Percentiles rank a stretch among this genome's conserved stretches.
Conservation (phyloP, 2,113 vertebrate genomes). For the Rhagologus leucostigma region DNA sequence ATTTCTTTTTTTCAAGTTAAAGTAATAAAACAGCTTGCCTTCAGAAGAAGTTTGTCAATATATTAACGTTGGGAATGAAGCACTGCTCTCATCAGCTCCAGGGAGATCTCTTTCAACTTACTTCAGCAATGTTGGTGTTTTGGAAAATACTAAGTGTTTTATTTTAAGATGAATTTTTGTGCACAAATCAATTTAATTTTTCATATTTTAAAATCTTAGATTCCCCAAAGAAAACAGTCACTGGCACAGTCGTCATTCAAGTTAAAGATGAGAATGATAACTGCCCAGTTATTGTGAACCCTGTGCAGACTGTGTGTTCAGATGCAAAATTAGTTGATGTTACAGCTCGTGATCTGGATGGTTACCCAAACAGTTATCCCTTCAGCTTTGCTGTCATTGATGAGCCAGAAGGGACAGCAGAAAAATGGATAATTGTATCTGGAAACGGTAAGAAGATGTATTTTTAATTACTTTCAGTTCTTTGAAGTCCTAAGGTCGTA, state of each 20-base stretch:
- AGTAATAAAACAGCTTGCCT: not conserved
- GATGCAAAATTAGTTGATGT: conserved; percentile 66
- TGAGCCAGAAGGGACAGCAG: conserved; percentile 42
- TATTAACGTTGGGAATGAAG: not conserved
- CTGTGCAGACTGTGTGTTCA: conserved; percentile 72
- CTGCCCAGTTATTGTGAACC: conserved; percentile 78
- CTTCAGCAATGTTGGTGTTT: not conserved
- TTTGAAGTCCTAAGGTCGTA: not conserved
- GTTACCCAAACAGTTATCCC: conserved; percentile 77
- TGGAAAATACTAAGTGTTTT: not conserved
- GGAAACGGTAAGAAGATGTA: conserved; percentile 75
- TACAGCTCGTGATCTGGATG: conserved; percentile 81
- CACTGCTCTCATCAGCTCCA: not conserved
- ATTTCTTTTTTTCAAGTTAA: not conserved
- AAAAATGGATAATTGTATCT: conserved; percentile 77
- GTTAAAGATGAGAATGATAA: conserved; percentile 89
- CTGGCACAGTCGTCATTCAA: conserved; percentile 83
- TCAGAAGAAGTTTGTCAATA: not conserved
- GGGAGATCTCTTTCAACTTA: not conserved
- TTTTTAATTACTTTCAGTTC: not conserved
- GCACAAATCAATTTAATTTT: not conserved
- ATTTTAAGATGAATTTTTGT: not conserved
- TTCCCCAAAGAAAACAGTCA: conserved; percentile 79
- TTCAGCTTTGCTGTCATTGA: conserved; percentile 80
- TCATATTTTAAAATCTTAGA: conserved; percentile 52